Percentiles rank a stretch among this genome's conserved stretches.
Evolutionary conservation across 2,888 invertebrate genomes (phyloP).

Genomic region (Apamea monoglypha): DNA sequence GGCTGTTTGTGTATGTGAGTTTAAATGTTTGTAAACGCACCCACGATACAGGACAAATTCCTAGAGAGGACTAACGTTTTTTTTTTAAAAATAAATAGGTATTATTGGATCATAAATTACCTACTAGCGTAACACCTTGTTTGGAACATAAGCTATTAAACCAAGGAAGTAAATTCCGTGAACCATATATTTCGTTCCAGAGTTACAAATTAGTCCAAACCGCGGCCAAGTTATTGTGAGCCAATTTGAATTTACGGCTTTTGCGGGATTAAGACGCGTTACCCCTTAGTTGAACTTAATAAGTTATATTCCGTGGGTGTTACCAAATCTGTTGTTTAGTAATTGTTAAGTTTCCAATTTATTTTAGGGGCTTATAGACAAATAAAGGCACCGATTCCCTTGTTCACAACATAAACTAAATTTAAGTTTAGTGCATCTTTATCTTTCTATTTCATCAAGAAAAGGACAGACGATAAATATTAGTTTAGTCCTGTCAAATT

Average conservation of each 20-base stretch:
- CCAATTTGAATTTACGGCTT: constrained; percentile 58
- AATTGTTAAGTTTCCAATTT: background rate
- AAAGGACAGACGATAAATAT: too few relatives aligned
- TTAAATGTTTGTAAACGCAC: too few relatives aligned
- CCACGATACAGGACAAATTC: too few relatives aligned
- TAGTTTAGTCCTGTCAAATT: too few relatives aligned
- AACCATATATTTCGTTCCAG: constrained; percentile 2
- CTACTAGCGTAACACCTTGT: background rate
- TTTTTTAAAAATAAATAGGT: too few relatives aligned
- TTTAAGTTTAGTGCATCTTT: too few relatives aligned
- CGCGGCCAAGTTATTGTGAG: constrained; percentile 49
- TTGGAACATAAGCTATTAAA: background rate
- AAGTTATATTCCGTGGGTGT: constrained; percentile 10
- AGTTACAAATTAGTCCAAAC: constrained; percentile 37
- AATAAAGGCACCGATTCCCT: too few relatives aligned
- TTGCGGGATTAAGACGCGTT: constrained; percentile 16
- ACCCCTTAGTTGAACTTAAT: constrained; percentile 19
- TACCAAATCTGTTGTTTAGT: background rate
- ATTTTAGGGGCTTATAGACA: background rate
- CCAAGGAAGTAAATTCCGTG: constrained; percentile 28
- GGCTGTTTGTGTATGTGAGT: too few relatives aligned
- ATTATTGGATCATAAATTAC: too few relatives aligned
- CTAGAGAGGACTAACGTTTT: too few relatives aligned
- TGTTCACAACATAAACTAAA: too few relatives aligned
- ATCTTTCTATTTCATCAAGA: too few relatives aligned